These are phyloP conservation scores for Tethya wilhelma DNA, from an alignment of 37 sponge, comb jelly and placozoan species.

Conservation along the genomic window DNA sequence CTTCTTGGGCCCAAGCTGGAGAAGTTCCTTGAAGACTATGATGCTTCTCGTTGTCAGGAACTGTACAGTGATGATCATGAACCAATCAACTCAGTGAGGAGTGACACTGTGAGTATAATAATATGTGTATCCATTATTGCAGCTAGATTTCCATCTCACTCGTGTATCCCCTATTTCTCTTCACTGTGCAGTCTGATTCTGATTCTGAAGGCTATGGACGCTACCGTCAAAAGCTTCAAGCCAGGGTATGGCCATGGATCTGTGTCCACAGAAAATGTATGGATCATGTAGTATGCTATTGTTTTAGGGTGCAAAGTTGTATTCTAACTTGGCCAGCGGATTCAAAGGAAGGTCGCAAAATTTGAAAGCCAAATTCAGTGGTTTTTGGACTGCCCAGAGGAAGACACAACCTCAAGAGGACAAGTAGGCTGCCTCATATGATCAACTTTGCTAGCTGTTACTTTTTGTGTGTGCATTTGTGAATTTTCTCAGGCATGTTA, in stretches of 20 bases:
- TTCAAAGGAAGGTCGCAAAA: constrained; percentile 53
- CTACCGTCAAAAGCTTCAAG: constrained; percentile 43
- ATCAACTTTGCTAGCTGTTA: too few relatives aligned
- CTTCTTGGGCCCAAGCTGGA: constrained; percentile 41
- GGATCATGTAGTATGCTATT: not conserved
- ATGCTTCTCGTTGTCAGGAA: constrained; percentile 21
- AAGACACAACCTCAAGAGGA: constrained; percentile 30
- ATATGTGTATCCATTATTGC: constrained; percentile 4
- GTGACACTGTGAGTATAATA: constrained; percentile 43
- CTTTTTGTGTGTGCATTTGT: too few relatives aligned
- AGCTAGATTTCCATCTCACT: not conserved
- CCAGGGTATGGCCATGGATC: constrained; percentile 13
- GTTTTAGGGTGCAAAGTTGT: constrained; percentile 60
- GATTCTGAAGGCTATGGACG: constrained; percentile 56
- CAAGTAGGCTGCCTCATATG: not conserved
- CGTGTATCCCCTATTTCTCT: not conserved
- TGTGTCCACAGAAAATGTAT: not conserved
- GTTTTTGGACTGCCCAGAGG: constrained; percentile 26
- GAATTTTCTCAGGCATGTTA: constrained; percentile 59
- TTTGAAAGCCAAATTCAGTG: constrained; percentile 27
- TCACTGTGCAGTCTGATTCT: constrained; percentile 48
- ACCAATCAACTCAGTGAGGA: constrained; percentile 4
- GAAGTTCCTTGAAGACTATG: constrained; percentile 71
- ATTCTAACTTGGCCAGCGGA: constrained; percentile 49
- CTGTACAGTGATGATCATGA: constrained; percentile 45